These are phyloP conservation scores for Smittia sp. DNA, from an alignment of 2,888 invertebrate species.

Conservation along the genomic window DNA sequence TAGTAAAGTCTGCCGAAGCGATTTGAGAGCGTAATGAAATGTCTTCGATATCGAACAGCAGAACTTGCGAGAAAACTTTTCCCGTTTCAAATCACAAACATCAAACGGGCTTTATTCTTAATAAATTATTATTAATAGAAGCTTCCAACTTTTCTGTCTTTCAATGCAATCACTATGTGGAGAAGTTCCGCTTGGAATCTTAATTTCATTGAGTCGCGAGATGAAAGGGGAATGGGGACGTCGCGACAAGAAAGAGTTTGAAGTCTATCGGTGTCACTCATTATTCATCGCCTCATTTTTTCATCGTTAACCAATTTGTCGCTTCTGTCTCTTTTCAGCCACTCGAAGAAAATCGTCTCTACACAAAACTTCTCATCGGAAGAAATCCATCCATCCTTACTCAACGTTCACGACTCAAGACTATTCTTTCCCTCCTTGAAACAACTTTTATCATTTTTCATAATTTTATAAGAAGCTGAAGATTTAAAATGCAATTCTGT, in stretches of 20 bases:
- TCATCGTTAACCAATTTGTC: slow-evolving; percentile 22
- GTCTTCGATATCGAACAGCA: too few relatives aligned
- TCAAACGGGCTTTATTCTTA: background rate
- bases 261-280: background rate
- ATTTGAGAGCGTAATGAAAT: background rate
- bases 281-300: background rate
- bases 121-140: slow-evolving; percentile 9
- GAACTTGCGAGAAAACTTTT: background rate
- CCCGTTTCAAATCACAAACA: background rate
- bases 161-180: too few relatives aligned
- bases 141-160: background rate
- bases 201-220: too few relatives aligned
- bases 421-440: background rate
- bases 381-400: background rate
- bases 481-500: slow-evolving; percentile 25
- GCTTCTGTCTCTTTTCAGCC: slow-evolving; percentile 12
- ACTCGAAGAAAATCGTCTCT: background rate
- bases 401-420: background rate
- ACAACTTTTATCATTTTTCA: background rate
- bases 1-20: background rate
- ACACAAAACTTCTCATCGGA: background rate
- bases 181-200: too few relatives aligned
- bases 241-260: background rate
- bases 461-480: background rate
- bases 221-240: too few relatives aligned